Evolutionary conservation across 2,888 invertebrate genomes (phyloP).

Genomic region (Lathronympha strigana): DNA sequence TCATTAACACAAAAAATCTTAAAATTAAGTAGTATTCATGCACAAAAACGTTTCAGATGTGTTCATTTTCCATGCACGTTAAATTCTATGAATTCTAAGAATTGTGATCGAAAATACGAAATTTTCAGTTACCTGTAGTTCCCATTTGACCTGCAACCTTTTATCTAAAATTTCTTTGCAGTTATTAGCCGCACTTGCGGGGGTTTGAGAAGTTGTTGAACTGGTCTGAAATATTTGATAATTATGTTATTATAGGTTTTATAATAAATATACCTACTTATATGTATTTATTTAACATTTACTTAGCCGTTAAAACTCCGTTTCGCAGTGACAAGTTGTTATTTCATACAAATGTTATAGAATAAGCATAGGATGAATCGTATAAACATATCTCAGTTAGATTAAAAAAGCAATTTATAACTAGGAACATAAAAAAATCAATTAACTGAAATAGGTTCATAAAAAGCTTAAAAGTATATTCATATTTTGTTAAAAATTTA

Average conservation of each 20-base stretch:
- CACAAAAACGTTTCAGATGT: slow-evolving; percentile 37
- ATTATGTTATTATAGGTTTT: not conserved
- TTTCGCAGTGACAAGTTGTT: not conserved
- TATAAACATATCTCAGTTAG: not conserved
- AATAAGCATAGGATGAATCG: no score
- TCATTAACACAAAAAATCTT: slow-evolving; percentile 21
- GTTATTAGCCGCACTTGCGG: slow-evolving; percentile 85
- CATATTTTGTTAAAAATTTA: not conserved
- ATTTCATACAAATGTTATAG: no score
- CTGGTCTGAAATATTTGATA: slow-evolving; percentile 87
- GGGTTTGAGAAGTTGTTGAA: slow-evolving; percentile 87
- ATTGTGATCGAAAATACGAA: slow-evolving; percentile 41
- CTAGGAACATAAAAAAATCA: no score
- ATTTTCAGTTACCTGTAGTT: slow-evolving; percentile 83
- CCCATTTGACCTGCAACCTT: slow-evolving; percentile 94
- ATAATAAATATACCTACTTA: not conserved
- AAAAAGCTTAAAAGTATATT: not conserved
- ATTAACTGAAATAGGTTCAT: not conserved
- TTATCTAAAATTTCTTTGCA: slow-evolving; percentile 94
- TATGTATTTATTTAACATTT: not conserved
- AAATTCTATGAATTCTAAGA: not conserved
- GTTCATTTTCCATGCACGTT: slow-evolving; percentile 19
- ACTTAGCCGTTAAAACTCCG: slow-evolving; percentile 1
- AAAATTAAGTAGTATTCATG: slow-evolving; percentile 34
- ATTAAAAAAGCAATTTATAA: no score